These are phyloP conservation scores for Elephantulus edwardii DNA, from an alignment of 2,113 vertebrate species.

Conservation along the genomic window DNA sequence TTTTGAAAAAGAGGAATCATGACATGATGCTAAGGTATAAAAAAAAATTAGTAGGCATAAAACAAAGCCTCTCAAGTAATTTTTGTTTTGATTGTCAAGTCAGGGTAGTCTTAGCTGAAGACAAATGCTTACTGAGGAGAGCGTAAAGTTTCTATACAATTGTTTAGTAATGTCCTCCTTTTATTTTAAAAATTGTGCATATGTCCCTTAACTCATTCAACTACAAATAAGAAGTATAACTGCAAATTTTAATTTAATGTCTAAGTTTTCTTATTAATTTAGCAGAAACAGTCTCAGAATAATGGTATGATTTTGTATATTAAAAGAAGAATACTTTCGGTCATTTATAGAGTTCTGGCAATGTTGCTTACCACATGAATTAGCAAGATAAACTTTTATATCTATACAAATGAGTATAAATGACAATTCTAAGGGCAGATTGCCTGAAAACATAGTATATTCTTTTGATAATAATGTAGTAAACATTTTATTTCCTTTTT, in stretches of 20 bases:
- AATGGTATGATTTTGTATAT: background rate
- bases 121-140: background rate
- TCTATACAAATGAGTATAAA: background rate
- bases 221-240: constrained; percentile 29
- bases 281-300: background rate
- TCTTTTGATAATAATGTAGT: background rate
- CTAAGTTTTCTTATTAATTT: background rate
- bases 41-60: background rate
- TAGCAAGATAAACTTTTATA: background rate
- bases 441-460: background rate
- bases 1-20: constrained; percentile 57
- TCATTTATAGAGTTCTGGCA: background rate
- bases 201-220: constrained; percentile 25
- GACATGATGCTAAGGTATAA: constrained; percentile 62
- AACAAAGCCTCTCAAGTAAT: background rate
- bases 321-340: background rate
- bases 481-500: constrained; percentile 27
- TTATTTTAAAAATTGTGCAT: constrained; percentile 21
- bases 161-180: background rate
- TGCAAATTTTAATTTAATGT: constrained; percentile 4
- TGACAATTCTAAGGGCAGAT: background rate
- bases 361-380: background rate
- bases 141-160: background rate
- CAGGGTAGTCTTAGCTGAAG: background rate
- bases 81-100: constrained; percentile 1